These are phyloP conservation scores for Trichonephila clavipes DNA, from an alignment of 1,140 invertebrate species.

Conservation along the genomic window DNA sequence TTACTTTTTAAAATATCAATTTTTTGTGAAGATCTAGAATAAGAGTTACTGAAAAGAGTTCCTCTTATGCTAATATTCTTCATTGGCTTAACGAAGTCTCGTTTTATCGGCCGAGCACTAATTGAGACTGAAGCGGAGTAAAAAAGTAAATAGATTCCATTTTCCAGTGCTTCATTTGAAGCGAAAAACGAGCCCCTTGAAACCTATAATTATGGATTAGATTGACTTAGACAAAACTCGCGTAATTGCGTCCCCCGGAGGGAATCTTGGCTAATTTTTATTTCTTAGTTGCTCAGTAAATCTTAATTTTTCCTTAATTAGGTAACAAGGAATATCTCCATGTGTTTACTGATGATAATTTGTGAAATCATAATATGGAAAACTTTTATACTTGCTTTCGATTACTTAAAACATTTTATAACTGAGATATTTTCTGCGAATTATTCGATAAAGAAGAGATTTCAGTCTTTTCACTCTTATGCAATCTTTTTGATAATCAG, in stretches of 20 bases:
- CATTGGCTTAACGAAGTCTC: not conserved
- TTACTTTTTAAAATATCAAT: too few species aligned
- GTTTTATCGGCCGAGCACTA: not conserved
- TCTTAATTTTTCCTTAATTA: not conserved
- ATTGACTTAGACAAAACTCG: not conserved
- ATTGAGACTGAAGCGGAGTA: not conserved
- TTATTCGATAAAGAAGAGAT: too few species aligned
- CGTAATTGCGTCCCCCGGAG: not conserved
- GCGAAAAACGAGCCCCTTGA: constrained; percentile 7
- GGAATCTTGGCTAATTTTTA: not conserved
- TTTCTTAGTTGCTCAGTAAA: not conserved
- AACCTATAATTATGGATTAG: not conserved
- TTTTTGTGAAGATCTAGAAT: too few species aligned
- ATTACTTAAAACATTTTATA: too few species aligned
- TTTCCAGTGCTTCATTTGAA: not conserved
- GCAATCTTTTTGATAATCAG: too few species aligned
- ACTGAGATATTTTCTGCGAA: too few species aligned
- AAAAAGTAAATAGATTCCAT: not conserved
- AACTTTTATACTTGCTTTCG: too few species aligned
- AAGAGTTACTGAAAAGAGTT: too few species aligned
- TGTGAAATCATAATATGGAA: not conserved
- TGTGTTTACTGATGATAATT: not conserved
- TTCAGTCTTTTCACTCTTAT: too few species aligned
- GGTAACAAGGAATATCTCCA: not conserved
- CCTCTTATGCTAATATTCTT: not conserved